Evolutionary conservation across 2,888 invertebrate genomes (phyloP), one percentile per base, ranked within the genome.

Genomic region (Trissolcus japonicus): DNA sequence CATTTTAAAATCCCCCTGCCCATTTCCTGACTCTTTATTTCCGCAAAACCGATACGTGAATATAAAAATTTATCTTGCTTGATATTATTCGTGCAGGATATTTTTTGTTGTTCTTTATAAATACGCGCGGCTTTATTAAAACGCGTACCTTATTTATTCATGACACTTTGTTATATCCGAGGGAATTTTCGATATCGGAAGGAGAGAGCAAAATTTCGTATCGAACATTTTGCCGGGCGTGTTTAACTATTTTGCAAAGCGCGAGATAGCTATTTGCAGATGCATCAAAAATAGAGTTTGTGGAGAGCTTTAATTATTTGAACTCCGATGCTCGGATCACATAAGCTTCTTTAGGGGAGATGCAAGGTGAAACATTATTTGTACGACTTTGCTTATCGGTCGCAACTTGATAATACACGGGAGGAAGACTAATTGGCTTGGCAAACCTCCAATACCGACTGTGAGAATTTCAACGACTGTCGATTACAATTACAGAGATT

Each of bases 381-480:
- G 65, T 65, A 43, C 25, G 17, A 25, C 55, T 68, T 75, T 65
- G 57, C 59, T 75, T 75, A 69, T 75, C 75, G 69, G 55, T 63
- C 69, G 69, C 59, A 21, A 69, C 54, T 55, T 63, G 69, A 65
- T 54, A 54, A 69, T 69, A 69, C 68, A 55, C 53, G 55, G 69
- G 63, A 57, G 62, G n/a, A 54, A 62, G 60, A 63, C 75, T 65
- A 75, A 75, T 75, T 75, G 68, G 54, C 54, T 68, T 68, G 63
- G 75, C 57, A 54, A 21, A 68, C 68, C 48, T 68, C 63, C 75
- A 68, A 68, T 68, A 74, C 29, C 19, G 35, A 46, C 41, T 54
- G 9, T 16, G 54, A 35, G 63, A 68, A 61, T 55, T 72, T 60
- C 62, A 48, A 55, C 17, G 16, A 63, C 59, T 57, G 55, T 54